These are phyloP conservation scores for Pelagia noctiluca DNA, from an alignment of 30 jellyfish, hydroid and myxozoan genomes.

Conservation along the genomic window DNA sequence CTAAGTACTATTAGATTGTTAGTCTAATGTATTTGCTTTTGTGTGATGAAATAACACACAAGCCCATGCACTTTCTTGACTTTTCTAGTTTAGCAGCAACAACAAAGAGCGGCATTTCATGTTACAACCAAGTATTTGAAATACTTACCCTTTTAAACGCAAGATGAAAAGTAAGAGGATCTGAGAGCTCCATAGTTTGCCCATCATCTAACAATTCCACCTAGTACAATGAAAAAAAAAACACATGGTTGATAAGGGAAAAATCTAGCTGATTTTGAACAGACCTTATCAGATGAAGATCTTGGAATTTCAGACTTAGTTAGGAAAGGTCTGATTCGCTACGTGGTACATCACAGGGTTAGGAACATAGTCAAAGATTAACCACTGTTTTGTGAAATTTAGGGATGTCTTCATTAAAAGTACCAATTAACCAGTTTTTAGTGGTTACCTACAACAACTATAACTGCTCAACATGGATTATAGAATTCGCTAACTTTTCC, in stretches of 20 bases:
- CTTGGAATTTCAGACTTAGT: too few relatives aligned
- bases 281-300: not conserved
- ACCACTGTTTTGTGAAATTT: not conserved
- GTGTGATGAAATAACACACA: too few relatives aligned
- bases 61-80: too few relatives aligned
- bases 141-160: not conserved
- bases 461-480: too few relatives aligned
- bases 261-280: not conserved
- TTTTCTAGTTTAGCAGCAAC: too few relatives aligned
- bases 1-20: not conserved
- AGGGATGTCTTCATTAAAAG: too few relatives aligned
- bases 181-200: not conserved
- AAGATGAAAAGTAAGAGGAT: not conserved
- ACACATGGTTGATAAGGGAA: not conserved
- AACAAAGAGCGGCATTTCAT: too few relatives aligned
- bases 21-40: not conserved
- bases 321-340: not conserved
- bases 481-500: too few relatives aligned
- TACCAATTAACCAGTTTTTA: too few relatives aligned
- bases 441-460: too few relatives aligned
- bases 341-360: not conserved
- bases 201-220: not conserved
- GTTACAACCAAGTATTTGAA: too few relatives aligned
- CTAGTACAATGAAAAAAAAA: not conserved
- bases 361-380: not conserved